phyloP scores from a whole-genome alignment of 2,888 invertebrate species.

The Drosophila pegasa region DNA sequence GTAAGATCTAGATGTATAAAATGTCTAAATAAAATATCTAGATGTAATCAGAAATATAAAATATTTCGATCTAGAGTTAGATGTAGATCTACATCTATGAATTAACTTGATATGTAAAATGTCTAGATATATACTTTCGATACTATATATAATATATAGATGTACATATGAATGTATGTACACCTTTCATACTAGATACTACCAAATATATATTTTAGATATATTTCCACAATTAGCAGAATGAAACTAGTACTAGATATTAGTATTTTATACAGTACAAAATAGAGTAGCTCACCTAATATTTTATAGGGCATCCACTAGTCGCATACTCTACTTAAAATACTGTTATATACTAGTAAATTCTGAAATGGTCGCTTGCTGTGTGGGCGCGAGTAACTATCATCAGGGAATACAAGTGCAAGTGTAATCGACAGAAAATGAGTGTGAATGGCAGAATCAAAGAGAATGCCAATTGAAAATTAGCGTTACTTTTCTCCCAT shows the following conservation, averaged over 20 bases:
- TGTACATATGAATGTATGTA: too few relatives aligned
- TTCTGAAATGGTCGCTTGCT: slow-evolving; percentile 7
- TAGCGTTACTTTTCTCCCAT: slow-evolving; percentile 22
- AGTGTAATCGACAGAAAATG: slow-evolving; percentile 29
- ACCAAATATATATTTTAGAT: too few relatives aligned
- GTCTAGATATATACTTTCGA: too few relatives aligned
- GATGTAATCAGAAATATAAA: too few relatives aligned
- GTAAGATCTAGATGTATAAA: too few relatives aligned
- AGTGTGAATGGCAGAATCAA: slow-evolving; percentile 22
- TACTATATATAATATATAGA: too few relatives aligned
- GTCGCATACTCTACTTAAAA: neutral
- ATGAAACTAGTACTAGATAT: neutral
- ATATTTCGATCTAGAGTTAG: too few relatives aligned
- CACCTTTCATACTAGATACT: too few relatives aligned
- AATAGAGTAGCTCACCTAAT: neutral
- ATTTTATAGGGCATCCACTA: neutral
- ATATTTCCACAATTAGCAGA: too few relatives aligned
- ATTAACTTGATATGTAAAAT: too few relatives aligned
- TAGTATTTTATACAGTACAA: neutral
- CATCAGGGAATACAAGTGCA: slow-evolving; percentile 30
- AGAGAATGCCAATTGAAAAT: slow-evolving; percentile 33
- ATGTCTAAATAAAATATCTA: too few relatives aligned
- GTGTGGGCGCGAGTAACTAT: slow-evolving; percentile 31
- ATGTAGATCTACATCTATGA: too few relatives aligned
- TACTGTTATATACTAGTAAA: neutral